phyloP scores from a whole-genome alignment of 2,113 vertebrate genomes.

The Gulo gulo region DNA sequence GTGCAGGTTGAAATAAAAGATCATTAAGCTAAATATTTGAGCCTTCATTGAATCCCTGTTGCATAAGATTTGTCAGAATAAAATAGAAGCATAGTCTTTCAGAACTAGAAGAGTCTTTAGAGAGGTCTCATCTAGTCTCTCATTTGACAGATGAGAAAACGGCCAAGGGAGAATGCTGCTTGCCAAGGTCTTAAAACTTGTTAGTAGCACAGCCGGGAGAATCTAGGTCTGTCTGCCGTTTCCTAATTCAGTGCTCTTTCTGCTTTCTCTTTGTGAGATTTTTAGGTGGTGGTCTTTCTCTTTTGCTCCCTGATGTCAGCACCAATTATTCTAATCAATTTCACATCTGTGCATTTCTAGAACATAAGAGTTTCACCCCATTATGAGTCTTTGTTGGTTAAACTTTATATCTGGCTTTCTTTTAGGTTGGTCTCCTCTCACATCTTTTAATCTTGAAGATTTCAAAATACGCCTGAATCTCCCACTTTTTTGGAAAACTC shows the following conservation, averaged over 20 bases:
- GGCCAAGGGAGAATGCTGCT: background rate
- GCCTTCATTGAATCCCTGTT: constrained; percentile 40
- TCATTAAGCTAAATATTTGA: constrained; percentile 59
- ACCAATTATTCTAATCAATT: background rate
- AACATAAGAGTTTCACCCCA: background rate
- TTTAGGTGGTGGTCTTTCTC: background rate
- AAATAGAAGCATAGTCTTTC: constrained; percentile 33
- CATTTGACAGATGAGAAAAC: constrained; percentile 25
- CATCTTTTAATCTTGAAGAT: constrained; percentile 62
- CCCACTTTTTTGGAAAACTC: constrained; percentile 46
- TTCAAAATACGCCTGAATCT: constrained; percentile 62
- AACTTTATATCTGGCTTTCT: constrained; percentile 65
- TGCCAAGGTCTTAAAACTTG: background rate
- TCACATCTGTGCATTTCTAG: background rate
- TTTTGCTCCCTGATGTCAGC: background rate
- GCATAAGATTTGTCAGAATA: constrained; percentile 55
- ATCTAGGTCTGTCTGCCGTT: background rate
- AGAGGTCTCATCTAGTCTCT: constrained; percentile 18
- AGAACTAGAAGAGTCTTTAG: constrained; percentile 21
- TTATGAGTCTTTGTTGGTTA: constrained; percentile 5
- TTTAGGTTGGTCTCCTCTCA: constrained; percentile 74
- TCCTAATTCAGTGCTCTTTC: background rate
- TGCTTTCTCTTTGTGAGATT: background rate
- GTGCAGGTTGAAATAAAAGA: constrained; percentile 64
- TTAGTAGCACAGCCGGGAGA: background rate